Evolutionary conservation across 2,888 invertebrate genomes (phyloP), one percentile per base, ranked within the genome.

Genomic region (Caenorhabditis becei): DNA sequence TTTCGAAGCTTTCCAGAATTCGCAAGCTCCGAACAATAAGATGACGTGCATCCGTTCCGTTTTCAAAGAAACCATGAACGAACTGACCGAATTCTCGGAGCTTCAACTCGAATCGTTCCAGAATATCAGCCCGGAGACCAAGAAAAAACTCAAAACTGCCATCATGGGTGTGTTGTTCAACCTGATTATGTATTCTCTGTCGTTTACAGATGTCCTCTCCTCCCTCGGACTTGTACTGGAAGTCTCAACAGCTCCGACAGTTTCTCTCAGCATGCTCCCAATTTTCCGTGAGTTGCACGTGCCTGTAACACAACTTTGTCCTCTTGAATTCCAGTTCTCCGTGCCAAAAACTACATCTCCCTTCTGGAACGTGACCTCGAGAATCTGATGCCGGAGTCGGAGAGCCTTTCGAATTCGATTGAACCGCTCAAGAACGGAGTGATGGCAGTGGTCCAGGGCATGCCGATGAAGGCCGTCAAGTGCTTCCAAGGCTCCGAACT

Each of bases 191-290:
- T 16, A 32, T 18, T 18, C 26, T 2, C 10, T 8, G 8, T 10
- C 24, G 4, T 16, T 37, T 71, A 35, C 62, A 71, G 71, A 71
- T 24, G 56, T 56, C 1, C 62, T 71, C 7, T 20, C 49, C 2
- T 63, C 71, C 11, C 16, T 71, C 18, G 71, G 71, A n/a, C 71
- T 71, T 16, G 54, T 71, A 1, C 47, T 71, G 0, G 71, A 71
- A 47, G n/a, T 71, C n/a, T 62, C 71, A 1, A 41, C 61, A 14
- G 44, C 54, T 7, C 62, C 71, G 0, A 35, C 71, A 8, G 26
- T 71, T 8, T 62, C 62, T 14, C 8, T 71, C 23, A 26, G n/a
- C 4, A 44, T 61, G 20, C 47, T 71, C 10, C 71, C 71, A 2
- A n/a, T 62, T 16, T 71, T 54, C 44, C 20, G 71, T 71, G 20